phyloP scores from a whole-genome alignment of 2,797 vertebrate genomes.

The Tarsius wallacei region DNA sequence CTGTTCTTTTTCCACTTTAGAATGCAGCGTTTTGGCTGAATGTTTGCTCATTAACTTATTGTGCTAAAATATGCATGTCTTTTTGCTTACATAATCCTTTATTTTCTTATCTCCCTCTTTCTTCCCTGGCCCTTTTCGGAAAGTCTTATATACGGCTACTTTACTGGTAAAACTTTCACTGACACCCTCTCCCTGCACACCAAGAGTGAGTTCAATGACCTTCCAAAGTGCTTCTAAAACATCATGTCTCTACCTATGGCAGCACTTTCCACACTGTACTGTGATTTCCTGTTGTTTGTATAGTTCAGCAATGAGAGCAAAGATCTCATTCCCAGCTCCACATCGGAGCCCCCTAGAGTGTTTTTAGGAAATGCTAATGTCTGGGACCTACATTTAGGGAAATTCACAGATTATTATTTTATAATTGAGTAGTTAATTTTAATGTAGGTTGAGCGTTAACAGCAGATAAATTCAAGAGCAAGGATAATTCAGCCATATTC shows the following conservation, averaged over 20 bases:
- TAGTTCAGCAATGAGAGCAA: not conserved
- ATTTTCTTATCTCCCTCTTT: not conserved
- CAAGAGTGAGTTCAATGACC: not conserved
- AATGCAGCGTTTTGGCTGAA: not conserved
- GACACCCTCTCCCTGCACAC: too few species aligned
- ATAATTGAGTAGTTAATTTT: not conserved
- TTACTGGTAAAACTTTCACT: not conserved
- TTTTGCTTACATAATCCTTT: not conserved
- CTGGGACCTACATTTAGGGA: not conserved
- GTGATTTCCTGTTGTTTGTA: not conserved
- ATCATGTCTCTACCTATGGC: not conserved
- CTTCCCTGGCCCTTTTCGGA: not conserved
- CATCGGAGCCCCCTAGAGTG: not conserved
- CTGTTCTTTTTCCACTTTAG: not conserved
- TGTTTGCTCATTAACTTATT: not conserved
- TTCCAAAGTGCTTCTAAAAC: not conserved
- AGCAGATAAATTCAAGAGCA: not conserved
- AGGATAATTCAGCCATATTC: slow-evolving; percentile 8
- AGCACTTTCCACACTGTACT: not conserved
- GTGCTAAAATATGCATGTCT: not conserved
- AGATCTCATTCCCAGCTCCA: not conserved
- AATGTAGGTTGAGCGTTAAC: not conserved
- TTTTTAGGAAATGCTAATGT: not conserved
- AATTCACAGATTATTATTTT: not conserved
- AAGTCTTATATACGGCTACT: not conserved